Base-by-base conservation (phyloP, 1,140 invertebrate species). In the Bursaphelenchus mucronatus region DNA sequence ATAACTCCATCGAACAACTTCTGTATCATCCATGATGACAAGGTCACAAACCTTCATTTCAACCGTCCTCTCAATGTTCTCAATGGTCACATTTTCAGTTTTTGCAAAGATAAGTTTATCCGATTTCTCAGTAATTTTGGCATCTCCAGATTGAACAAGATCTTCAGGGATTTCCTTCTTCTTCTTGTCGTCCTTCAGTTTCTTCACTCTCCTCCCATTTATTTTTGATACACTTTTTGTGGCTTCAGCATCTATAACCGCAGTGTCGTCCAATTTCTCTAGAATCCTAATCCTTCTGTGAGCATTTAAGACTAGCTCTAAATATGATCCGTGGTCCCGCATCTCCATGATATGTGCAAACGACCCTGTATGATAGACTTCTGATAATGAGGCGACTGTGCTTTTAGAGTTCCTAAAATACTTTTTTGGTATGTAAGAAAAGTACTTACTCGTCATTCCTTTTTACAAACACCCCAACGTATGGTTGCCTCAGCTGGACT, bases 261-360 rank as follows among this genome's bases (percentile, higher is more conserved):
- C 56, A 11, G 51, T 44, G n/a, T 70, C 70, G 19, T 64, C 65
- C 13, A 73, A 52, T 3, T 47, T 53, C 55, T 73, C 67, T 43
- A 75, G 45, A 15, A 78, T 39, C 21, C 77, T 63, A 63, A 78
- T 78, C 17, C 77, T 21, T 46, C 73, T 55, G 41, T 76, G 74
- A 21, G 74, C 71, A 52, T 59, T 74, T 86, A 82, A 90, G 88
- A 8, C 87, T 87, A 19, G 88, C 87, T 45, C 91, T 54, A 97
- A 79, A 81, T 89, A 89, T 81, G 93, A 90, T 15, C 92, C 93
- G 74, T 95, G 85, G 82, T 98, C 94, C 82, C 96, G 92, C 81
- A 98, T 87, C 84, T 97, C 94, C 77, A 93, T 90, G 75, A 99
- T 97, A 83, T 97, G 92, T 40, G 91, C 94, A 86, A 99, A 99